Evolutionary conservation across 1,140 invertebrate genomes (phyloP).

Genomic region (Leptopilina clavipes): DNA sequence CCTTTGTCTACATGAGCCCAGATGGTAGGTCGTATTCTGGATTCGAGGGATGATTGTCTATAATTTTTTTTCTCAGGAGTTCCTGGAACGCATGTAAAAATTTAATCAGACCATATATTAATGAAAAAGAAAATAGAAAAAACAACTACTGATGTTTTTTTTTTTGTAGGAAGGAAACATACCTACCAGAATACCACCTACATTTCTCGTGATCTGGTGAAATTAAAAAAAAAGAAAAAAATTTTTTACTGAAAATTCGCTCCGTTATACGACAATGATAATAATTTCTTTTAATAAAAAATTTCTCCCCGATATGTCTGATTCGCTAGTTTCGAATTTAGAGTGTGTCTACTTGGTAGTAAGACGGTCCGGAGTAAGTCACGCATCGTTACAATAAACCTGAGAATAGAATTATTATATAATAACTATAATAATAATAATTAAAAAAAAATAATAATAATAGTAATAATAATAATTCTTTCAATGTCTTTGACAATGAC

Average conservation of each 20-base stretch:
- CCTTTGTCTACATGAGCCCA: constrained; percentile 48
- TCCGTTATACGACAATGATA: not conserved
- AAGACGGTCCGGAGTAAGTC: constrained; percentile 58
- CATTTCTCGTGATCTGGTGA: constrained; percentile 40
- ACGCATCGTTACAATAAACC: constrained; percentile 27
- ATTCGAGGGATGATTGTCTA: constrained; percentile 41
- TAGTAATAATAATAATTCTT: not conserved
- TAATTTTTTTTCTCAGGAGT: not conserved
- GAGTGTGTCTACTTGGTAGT: constrained; percentile 69
- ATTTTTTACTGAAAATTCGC: not conserved
- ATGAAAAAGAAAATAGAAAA: constrained; percentile 34
- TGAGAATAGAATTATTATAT: not conserved
- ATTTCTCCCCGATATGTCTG: constrained; percentile 39
- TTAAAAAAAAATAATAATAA: too few species aligned
- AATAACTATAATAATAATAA: too few species aligned
- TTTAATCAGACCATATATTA: not conserved
- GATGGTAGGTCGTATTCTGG: constrained; percentile 52
- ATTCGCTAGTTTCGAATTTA: constrained; percentile 71
- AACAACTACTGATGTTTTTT: not conserved
- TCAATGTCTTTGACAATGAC: constrained; percentile 35
- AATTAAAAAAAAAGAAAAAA: not conserved
- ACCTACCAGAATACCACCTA: constrained; percentile 47
- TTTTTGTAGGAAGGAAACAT: constrained; percentile 28
- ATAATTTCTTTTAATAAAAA: too few species aligned
- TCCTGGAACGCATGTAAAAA: not conserved